Base-by-base conservation (phyloP, 2,888 invertebrate species). In the Epiblema foenella region DNA sequence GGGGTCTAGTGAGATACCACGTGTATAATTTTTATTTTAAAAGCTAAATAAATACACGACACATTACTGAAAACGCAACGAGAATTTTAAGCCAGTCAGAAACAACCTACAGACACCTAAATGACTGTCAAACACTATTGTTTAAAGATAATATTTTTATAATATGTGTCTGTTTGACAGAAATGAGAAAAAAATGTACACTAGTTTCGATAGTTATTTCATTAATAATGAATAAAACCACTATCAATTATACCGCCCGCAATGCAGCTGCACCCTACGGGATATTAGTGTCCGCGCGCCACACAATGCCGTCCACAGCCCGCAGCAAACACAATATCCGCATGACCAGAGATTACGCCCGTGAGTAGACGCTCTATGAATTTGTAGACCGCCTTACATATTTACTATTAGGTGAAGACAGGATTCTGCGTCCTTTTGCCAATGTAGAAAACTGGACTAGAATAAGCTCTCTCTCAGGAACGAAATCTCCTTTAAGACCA, bases 241-340 rank as follows among this genome's bases (percentile, higher is more conserved):
- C 33, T 8, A 33, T 8, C n/a, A 46, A 46, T 46, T 46, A 42
- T 9, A 39, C 62, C 66, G 66, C 58, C 51, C 24, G 56, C 49
- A 70, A 54, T 56, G 54, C 17, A 37, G 33, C 70, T 29, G 29
- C 65, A n/a, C 54, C 65, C 65, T 54, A 56, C 72, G 59, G 68
- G 74, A 76, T 74, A 75, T 75, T 73, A 75, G 73, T 58, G 75
- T 76, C 73, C 73, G 75, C 73, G 78, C 75, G 75, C 77, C 77
- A 57, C 52, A 69, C 69, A 69, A 69, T 69, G 58, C 20, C 46
- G 60, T 11, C 64, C 52, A 56, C 51, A 42, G 65, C 70, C 54
- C 60, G 54, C 77, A 77, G 84, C 84, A 86, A 88, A 88, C 87
- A 85, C 81, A 87, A 85, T 87, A 88, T 86, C 84, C 80, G 81